Percentiles rank a stretch among this genome's conserved stretches.
phyloP scores from a whole-genome alignment of 2,797 vertebrate genomes.

The Scolopax bukidnonensis region DNA sequence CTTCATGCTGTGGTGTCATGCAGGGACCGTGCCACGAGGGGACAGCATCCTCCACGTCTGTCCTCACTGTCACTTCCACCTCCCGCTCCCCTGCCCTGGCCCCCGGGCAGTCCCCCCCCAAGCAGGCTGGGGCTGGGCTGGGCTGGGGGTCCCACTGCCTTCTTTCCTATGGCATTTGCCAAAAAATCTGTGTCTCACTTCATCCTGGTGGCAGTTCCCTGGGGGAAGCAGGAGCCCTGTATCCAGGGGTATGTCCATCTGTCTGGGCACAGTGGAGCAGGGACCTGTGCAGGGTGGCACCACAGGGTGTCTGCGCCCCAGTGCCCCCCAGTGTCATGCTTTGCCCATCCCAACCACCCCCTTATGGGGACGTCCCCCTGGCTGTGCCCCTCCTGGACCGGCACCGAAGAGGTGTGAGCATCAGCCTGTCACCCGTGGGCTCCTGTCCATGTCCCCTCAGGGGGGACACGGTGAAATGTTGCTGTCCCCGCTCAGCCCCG shows the following conservation, averaged over 20 bases:
- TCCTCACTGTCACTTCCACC: neutral
- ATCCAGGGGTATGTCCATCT: fast-evolving
- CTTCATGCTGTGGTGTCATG: neutral
- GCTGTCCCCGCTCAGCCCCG: neutral
- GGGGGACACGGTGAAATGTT: neutral
- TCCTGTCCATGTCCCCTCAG: neutral
- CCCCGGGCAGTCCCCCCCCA: neutral
- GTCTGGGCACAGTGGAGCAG: fast-evolving
- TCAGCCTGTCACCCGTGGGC: fast-evolving
- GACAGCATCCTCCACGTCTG: neutral
- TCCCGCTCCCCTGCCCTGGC: neutral
- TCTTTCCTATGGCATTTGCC: neutral
- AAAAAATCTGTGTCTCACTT: neutral
- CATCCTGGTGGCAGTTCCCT: neutral
- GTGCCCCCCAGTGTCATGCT: fast-evolving
- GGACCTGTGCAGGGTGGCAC: neutral
- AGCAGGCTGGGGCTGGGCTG: neutral
- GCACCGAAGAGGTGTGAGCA: neutral
- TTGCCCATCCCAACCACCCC: neutral
- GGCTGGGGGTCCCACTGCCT: neutral
- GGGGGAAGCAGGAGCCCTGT: neutral
- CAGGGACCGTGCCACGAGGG: neutral
- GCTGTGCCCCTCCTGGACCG: neutral
- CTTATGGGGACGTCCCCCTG: fast-evolving
- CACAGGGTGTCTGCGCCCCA: fast-evolving